Conservation (phyloP, 2,113 vertebrate species). For the Sprattus sprattus region DNA sequence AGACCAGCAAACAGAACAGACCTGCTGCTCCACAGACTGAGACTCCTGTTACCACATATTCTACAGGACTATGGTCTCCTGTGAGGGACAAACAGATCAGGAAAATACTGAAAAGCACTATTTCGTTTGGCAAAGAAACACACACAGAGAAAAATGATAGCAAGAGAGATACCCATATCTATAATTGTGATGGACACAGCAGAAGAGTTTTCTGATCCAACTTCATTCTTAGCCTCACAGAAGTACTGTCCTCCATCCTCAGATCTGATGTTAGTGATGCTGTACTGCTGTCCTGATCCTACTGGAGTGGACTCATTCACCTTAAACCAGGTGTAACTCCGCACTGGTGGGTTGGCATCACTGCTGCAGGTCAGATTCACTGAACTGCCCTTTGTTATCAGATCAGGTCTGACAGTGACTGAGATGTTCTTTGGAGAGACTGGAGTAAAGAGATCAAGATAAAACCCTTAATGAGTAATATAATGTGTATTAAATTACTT, state of each 20-base stretch:
- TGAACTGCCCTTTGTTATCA: neutral
- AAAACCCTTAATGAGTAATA: no score
- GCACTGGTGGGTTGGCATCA: conserved; percentile 36
- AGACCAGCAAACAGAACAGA: no score
- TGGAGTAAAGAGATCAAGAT: no score
- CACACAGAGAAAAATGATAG: no score
- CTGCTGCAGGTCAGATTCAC: conserved; percentile 36
- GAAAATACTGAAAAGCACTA: no score
- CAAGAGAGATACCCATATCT: neutral
- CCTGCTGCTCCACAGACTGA: no score
- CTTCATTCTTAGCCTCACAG: neutral
- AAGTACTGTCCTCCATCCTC: neutral
- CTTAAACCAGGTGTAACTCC: conserved; percentile 27
- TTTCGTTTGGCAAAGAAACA: no score
- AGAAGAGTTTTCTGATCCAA: neutral
- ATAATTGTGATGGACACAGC: no score
- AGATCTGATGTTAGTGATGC: neutral
- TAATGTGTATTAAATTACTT: no score
- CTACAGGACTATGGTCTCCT: no score
- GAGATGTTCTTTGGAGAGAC: neutral
- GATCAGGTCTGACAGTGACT: neutral
- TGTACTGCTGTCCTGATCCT: conserved; percentile 15
- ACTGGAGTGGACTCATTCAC: conserved; percentile 20
- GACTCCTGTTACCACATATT: no score
- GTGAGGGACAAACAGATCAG: no score